phyloP scores from a whole-genome alignment of 1,140 invertebrate genomes.

The Brachionus plicatilis region DNA sequence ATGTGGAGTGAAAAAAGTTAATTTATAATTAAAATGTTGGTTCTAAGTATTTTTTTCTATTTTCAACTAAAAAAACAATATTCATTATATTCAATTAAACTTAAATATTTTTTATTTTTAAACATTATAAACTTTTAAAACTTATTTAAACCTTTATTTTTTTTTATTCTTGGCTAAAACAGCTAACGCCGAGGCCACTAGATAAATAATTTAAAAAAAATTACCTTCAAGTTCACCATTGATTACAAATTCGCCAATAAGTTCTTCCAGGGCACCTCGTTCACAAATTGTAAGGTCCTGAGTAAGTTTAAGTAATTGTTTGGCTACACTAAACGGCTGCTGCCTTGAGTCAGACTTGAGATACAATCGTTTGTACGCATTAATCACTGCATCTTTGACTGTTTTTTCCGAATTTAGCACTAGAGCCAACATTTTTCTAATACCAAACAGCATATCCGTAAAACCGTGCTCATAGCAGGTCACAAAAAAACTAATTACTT shows the following conservation, averaged over 20 bases:
- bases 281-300: neutral
- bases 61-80: no score
- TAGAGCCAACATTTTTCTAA: slow-evolving; percentile 67
- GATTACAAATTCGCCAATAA: slow-evolving; percentile 26
- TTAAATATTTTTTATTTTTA: no score
- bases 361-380: slow-evolving; percentile 65
- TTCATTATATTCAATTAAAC: no score
- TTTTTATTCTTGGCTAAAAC: no score
- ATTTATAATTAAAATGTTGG: no score
- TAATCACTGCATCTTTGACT: slow-evolving; percentile 63
- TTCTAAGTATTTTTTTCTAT: no score
- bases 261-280: slow-evolving; percentile 1
- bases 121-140: no score
- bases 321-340: neutral
- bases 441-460: slow-evolving; percentile 64
- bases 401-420: slow-evolving; percentile 66
- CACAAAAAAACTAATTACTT: slow-evolving; percentile 77
- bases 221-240: slow-evolving; percentile 10
- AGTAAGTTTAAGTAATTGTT: slow-evolving; percentile 18
- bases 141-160: no score
- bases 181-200: no score
- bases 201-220: no score
- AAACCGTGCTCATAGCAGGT: slow-evolving; percentile 69
- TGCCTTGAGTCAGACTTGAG: slow-evolving; percentile 48
- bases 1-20: no score